Conservation (phyloP, 2,113 vertebrate species). For the Amia ocellicauda region DNA sequence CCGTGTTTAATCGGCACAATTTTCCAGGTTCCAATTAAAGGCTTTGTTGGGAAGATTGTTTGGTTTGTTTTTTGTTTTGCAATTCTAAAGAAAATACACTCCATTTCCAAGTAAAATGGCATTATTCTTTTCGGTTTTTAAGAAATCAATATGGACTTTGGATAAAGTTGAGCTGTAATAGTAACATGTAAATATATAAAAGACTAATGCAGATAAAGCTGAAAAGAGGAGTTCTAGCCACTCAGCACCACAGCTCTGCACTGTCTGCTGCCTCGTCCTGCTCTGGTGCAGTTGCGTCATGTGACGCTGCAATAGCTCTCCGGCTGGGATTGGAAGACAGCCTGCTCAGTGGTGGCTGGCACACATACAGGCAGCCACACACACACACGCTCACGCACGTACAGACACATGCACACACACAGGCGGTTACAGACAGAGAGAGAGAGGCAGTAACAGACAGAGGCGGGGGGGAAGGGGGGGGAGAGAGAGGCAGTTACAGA, state of each 20-base stretch:
- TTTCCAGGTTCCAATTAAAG: too few species aligned
- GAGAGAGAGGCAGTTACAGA: neutral
- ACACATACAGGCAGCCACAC: neutral
- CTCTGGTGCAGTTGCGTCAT: slow-evolving; percentile 12
- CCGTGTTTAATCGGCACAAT: too few species aligned
- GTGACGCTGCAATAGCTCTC: neutral
- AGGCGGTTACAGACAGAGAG: slow-evolving; percentile 7
- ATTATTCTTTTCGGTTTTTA: too few species aligned
- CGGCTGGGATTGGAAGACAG: neutral
- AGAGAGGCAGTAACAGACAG: slow-evolving; percentile 1
- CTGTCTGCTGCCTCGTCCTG: neutral
- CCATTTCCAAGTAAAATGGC: too few species aligned
- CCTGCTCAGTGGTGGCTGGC: neutral
- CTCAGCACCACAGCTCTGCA: neutral
- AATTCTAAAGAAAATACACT: too few species aligned
- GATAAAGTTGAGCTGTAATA: too few species aligned
- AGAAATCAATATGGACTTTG: too few species aligned
- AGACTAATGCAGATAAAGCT: neutral
- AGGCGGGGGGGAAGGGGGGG: neutral
- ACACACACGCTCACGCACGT: too few species aligned
- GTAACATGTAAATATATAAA: too few species aligned
- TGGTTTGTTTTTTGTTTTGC: too few species aligned
- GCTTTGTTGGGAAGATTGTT: too few species aligned
- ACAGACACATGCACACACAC: neutral
- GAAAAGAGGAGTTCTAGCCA: neutral